Evolutionary conservation across 2,888 invertebrate genomes (phyloP), one percentile per base, ranked within the genome.

Genomic region (Taenaris catops): DNA sequence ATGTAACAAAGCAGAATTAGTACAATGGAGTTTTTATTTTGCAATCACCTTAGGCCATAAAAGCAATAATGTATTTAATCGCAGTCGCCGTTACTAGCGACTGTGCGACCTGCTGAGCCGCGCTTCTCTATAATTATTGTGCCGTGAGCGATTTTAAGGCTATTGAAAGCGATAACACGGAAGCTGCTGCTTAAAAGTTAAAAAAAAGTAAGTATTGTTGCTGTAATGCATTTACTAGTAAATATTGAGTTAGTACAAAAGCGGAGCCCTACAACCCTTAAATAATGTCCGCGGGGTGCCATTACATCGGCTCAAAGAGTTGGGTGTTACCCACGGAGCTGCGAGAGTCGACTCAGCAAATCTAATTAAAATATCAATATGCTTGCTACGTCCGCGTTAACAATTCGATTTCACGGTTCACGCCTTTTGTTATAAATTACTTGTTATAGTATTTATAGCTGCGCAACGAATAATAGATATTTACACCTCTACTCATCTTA

Each of bases 291-390:
- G 54, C 83, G 70, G 86, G 86, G 84, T 78, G 84, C 84, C 84
- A 86, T 86, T 86, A 86, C 70, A 65, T 58, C 68, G 62, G 66
- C 67, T 75, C 80, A 84, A 84, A 86, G 84, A 84, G 84, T 80
- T 84, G 83, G 78, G 78, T 72, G 76, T 75, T 57, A 70, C 74
- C 72, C 64, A 54, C 63, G 58, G 59, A 65, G 64, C 72, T 55
- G 63, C 67, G 61, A 63, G 67, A 50, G 46, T 46, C 69, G 71
- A 81, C 81, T 81, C 83, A 81, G 83, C 81, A 78, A 83, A 86
- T 86, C 86, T 86, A 86, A 86, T 86, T 86, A 84, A 84, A 86
- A 84, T 86, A 84, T 86, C 84, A 86, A 84, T 86, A 86, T 84
- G 86, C 70, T 83, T 66, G 61, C 73, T 68, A 67, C 71, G 66